Evolutionary conservation across 2,113 vertebrate species (phyloP).

Genomic region (Labeo rohita): DNA sequence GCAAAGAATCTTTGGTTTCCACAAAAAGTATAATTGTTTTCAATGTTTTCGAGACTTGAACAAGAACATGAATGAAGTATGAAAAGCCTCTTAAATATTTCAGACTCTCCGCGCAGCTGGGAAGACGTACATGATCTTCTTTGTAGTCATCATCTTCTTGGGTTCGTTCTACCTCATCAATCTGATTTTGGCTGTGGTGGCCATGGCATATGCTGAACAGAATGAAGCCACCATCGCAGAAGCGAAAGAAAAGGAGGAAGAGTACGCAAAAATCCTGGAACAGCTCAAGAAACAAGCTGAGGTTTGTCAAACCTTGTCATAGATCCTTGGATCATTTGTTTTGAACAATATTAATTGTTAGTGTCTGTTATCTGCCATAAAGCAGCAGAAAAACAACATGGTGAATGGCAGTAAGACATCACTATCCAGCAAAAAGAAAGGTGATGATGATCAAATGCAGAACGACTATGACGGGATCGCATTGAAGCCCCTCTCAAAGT

Average conservation of each 20-base stretch:
- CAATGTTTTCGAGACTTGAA: background rate
- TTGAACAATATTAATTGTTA: background rate
- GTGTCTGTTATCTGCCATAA: background rate
- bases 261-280: constrained; percentile 87
- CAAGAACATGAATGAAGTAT: background rate
- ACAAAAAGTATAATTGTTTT: background rate
- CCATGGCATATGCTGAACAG: constrained; percentile 94
- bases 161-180: constrained; percentile 98
- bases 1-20: background rate
- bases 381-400: constrained; percentile 27
- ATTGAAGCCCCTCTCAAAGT: constrained; percentile 61
- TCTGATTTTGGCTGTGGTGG: constrained; percentile 94
- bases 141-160: constrained; percentile 91
- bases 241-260: constrained; percentile 87
- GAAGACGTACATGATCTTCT: constrained; percentile 97
- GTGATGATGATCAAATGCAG: constrained; percentile 64
- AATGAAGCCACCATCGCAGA: constrained; percentile 86
- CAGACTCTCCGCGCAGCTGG: constrained; percentile 92
- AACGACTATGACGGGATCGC: constrained; percentile 75
- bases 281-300: constrained; percentile 83
- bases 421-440: constrained; percentile 44
- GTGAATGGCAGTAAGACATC: constrained; percentile 41
- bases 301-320: constrained; percentile 64
- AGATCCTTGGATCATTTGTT: no score
- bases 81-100: background rate